Percentiles rank a stretch among this genome's conserved stretches.
These are phyloP conservation scores for Notospermus geniculatus DNA, from an alignment of 1,140 invertebrate species.

Conservation along the genomic window DNA sequence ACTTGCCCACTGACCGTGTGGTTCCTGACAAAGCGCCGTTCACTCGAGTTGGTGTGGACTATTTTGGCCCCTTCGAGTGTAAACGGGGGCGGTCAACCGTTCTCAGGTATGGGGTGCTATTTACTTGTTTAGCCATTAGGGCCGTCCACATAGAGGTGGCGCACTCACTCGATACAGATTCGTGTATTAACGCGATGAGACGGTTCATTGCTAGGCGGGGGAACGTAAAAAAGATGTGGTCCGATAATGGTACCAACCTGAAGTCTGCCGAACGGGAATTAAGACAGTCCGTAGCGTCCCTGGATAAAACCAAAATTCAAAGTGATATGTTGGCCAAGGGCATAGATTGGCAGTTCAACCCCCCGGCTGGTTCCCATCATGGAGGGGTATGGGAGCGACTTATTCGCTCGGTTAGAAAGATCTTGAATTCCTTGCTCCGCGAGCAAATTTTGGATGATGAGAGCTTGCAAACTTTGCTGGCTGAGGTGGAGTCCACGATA, in stretches of 20 bases:
- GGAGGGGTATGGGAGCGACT: conserved; percentile 50
- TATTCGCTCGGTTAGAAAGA: conserved; percentile 41
- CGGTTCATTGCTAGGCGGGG: conserved; percentile 26
- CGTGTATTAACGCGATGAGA: conserved; percentile 24
- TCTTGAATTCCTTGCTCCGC: conserved; percentile 14
- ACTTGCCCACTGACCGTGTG: conserved; percentile 22
- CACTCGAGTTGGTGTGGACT: conserved; percentile 32
- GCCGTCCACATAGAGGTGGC: conserved; percentile 32
- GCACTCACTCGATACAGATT: conserved; percentile 17
- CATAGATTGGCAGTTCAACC: conserved; percentile 52
- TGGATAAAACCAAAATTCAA: conserved; percentile 16
- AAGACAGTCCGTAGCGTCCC: conserved; percentile 16
- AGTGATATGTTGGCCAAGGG: conserved; percentile 8
- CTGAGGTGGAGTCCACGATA: conserved; percentile 8
- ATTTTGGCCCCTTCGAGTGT: conserved; percentile 34
- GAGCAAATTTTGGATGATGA: conserved; percentile 14
- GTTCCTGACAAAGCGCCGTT: conserved; percentile 26
- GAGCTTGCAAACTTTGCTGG: conserved; percentile 9
- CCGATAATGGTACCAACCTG: conserved; percentile 25
- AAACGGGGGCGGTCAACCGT: conserved; percentile 15
- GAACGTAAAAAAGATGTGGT: not conserved
- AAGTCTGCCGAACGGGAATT: conserved; percentile 27
- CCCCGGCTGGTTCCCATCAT: conserved; percentile 42
- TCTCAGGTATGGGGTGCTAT: conserved; percentile 34
- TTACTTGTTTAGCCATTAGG: conserved; percentile 27